Conservation (phyloP, 35 echinoderm and acorn worm genomes). For the Diadema setosum region DNA sequence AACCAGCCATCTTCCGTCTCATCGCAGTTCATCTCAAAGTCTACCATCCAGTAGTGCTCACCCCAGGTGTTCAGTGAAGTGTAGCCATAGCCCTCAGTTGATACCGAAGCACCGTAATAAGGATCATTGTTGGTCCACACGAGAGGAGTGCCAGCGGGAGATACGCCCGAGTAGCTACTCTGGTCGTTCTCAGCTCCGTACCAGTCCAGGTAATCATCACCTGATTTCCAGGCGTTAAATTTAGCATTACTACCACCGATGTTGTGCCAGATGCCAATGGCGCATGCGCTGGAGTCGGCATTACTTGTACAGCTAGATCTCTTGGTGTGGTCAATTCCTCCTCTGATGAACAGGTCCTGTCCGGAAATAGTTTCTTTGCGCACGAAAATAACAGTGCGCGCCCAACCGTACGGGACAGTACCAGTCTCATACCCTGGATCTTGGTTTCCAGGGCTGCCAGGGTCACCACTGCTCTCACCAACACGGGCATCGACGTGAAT, state of each 20-base stretch:
- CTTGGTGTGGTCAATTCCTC: conserved; percentile 36
- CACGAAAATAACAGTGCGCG: conserved; percentile 54
- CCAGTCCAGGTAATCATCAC: conserved; percentile 61
- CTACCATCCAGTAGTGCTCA: conserved; percentile 91
- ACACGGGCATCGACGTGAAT: conserved; percentile 73
- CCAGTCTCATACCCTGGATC: neutral
- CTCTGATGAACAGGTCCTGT: conserved; percentile 58
- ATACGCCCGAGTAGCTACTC: conserved; percentile 51
- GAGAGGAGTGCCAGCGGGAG: conserved; percentile 34
- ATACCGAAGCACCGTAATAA: conserved; percentile 34
- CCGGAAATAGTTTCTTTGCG: conserved; percentile 33
- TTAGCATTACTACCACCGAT: conserved; percentile 44
- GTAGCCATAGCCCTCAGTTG: conserved; percentile 61
- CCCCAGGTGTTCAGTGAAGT: conserved; percentile 68
- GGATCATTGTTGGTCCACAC: conserved; percentile 71
- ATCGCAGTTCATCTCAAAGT: conserved; percentile 74
- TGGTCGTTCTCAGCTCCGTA: conserved; percentile 56
- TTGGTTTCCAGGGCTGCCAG: neutral
- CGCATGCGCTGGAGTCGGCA: neutral
- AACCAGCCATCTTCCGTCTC: conserved; percentile 75
- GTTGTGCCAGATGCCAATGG: neutral
- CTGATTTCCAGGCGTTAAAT: conserved; percentile 61
- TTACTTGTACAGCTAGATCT: neutral
- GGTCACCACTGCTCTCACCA: neutral
- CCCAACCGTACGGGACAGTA: neutral